Evolutionary conservation across 2,113 vertebrate species (phyloP).

Genomic region (Carlito syrichta): DNA sequence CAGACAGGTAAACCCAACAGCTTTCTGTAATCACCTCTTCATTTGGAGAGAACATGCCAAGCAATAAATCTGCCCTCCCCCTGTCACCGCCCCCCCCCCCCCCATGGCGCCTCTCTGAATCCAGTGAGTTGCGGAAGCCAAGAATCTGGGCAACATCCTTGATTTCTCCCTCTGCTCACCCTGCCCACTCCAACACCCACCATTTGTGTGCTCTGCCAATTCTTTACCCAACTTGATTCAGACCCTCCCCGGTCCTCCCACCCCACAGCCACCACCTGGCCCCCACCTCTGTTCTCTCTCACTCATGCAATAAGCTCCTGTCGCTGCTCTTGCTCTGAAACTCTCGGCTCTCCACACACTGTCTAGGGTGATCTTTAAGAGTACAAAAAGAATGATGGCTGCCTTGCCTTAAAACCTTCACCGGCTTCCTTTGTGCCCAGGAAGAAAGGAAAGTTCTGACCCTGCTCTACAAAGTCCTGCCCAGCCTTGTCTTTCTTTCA

Average conservation of each 20-base stretch:
- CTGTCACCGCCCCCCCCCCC: not conserved
- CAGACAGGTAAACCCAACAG: too few species aligned
- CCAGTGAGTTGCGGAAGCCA: not conserved
- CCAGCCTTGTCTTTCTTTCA: not conserved
- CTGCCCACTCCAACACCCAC: not conserved
- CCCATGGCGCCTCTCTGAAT: not conserved
- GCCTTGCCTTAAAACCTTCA: not conserved
- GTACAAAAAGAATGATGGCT: not conserved
- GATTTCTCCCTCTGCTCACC: not conserved
- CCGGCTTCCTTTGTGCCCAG: not conserved
- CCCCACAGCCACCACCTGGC: not conserved
- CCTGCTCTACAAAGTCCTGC: not conserved
- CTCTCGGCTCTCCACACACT: not conserved
- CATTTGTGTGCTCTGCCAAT: not conserved
- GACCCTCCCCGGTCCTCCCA: not conserved
- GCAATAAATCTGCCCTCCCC: not conserved
- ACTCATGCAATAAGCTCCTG: not conserved
- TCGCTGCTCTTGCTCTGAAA: not conserved
- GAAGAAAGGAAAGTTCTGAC: not conserved
- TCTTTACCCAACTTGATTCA: not conserved
- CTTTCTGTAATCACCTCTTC: not conserved
- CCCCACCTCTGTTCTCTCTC: not conserved
- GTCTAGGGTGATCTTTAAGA: not conserved
- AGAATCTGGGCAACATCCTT: not conserved
- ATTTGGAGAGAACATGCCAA: not conserved